Evolutionary conservation across 2,888 invertebrate species (phyloP).

Genomic region (Epinotia brunnichana): DNA sequence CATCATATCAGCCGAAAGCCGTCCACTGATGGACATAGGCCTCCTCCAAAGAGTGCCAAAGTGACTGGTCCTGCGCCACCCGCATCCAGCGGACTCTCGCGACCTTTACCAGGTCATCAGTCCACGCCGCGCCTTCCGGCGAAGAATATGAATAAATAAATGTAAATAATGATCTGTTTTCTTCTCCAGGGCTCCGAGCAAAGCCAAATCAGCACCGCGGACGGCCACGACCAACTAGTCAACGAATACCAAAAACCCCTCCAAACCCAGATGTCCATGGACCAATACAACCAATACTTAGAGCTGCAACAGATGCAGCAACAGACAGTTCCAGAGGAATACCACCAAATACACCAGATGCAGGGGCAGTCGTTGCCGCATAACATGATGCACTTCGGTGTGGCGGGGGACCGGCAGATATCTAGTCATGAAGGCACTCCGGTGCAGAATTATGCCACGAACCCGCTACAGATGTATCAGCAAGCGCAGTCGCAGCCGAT

Average conservation of each 20-base stretch:
- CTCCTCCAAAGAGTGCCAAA: too few species aligned
- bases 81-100: too few species aligned
- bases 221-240: slow-evolving; percentile 61
- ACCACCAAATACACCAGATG: slow-evolving; percentile 66
- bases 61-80: too few species aligned
- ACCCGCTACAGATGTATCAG: slow-evolving; percentile 78
- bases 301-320: slow-evolving; percentile 64
- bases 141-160: too few species aligned
- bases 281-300: slow-evolving; percentile 67
- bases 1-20: too few species aligned
- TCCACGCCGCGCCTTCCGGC: too few species aligned
- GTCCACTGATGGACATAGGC: too few species aligned
- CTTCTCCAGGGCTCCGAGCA: slow-evolving; percentile 69
- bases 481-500: slow-evolving; percentile 62
- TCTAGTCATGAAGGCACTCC: slow-evolving; percentile 82
- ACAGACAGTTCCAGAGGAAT: slow-evolving; percentile 70
- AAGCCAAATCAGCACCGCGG: slow-evolving; percentile 72
- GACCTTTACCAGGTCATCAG: too few species aligned
- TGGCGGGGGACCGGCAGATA: slow-evolving; percentile 76
- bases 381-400: slow-evolving; percentile 70
- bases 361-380: slow-evolving; percentile 78
- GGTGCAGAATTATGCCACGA: slow-evolving; percentile 76
- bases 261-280: slow-evolving; percentile 74
- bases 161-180: background rate
- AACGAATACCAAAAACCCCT: slow-evolving; percentile 67